phyloP scores from a whole-genome alignment of 1,140 invertebrate genomes.

The Diachasma alloeum region DNA sequence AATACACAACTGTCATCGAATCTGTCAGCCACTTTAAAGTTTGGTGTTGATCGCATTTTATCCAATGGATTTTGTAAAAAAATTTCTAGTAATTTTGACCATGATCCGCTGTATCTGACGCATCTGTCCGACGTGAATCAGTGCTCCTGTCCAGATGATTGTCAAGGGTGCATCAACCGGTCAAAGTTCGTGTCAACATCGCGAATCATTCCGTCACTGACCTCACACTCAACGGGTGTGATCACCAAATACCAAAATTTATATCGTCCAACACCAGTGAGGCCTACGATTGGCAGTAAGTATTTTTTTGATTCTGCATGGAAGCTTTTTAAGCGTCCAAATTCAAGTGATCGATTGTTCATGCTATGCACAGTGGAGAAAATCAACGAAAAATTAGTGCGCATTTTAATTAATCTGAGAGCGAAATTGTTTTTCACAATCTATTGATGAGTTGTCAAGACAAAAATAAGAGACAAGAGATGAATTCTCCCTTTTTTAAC shows the following conservation, averaged over 20 bases:
- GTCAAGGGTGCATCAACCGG: slow-evolving; percentile 39
- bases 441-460: no score
- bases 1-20: neutral
- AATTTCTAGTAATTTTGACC: slow-evolving; percentile 34
- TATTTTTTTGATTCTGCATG: neutral
- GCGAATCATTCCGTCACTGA: slow-evolving; percentile 23
- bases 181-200: slow-evolving; percentile 31
- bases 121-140: neutral
- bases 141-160: slow-evolving; percentile 42
- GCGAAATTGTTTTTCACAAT: no score
- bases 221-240: slow-evolving; percentile 32
- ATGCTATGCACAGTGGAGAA: no score
- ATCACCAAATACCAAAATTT: slow-evolving; percentile 44
- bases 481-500: no score
- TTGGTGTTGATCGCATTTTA: slow-evolving; percentile 66
- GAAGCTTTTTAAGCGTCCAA: no score
- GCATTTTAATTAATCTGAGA: no score
- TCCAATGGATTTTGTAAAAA: slow-evolving; percentile 50
- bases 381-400: no score
- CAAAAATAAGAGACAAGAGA: no score
- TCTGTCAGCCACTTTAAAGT: slow-evolving; percentile 50
- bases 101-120: slow-evolving; percentile 27
- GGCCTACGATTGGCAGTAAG: slow-evolving; percentile 51
- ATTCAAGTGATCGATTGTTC: no score
- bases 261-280: slow-evolving; percentile 49